phyloP scores from a whole-genome alignment of 2,888 invertebrate species.

The Hirtodrosophila cameraria region DNA sequence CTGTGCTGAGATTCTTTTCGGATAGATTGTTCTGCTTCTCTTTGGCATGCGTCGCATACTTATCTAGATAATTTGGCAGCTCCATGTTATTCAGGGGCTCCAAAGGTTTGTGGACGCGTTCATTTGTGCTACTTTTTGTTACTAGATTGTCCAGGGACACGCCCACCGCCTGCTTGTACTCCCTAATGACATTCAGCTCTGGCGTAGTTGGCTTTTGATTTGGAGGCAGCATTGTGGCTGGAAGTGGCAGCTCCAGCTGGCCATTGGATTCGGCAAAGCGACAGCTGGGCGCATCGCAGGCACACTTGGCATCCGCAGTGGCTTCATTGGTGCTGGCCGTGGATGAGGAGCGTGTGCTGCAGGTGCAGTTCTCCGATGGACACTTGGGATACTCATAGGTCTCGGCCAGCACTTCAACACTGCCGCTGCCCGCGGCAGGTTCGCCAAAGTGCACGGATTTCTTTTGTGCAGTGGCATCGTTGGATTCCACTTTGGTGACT shows the following conservation, averaged over 20 bases:
- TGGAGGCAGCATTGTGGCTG: constrained; percentile 8
- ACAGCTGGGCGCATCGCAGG: constrained; percentile 73
- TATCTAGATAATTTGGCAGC: constrained; percentile 73
- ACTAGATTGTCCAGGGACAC: constrained; percentile 66
- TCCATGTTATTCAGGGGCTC: constrained; percentile 74
- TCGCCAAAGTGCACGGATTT: constrained; percentile 83
- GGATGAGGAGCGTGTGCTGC: constrained; percentile 82
- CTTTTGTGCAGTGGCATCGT: constrained; percentile 65
- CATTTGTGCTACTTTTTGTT: constrained; percentile 42
- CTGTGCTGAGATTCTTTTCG: constrained; percentile 63
- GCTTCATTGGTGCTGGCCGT: constrained; percentile 78
- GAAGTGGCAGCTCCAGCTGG: constrained; percentile 11
- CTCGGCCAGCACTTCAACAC: constrained; percentile 74
- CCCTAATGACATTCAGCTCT: constrained; percentile 80
- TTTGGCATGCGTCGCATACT: constrained; percentile 63
- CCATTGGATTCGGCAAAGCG: constrained; percentile 50
- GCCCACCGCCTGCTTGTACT: constrained; percentile 80
- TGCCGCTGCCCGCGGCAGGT: constrained; percentile 53
- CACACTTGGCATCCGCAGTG: constrained; percentile 63
- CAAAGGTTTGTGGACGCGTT: constrained; percentile 7
- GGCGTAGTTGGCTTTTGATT: constrained; percentile 41
- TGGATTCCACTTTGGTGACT: constrained; percentile 31
- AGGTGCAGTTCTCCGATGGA: constrained; percentile 83
- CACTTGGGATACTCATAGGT: constrained; percentile 83
- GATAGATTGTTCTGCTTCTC: constrained; percentile 82